Evolutionary conservation across 1,140 invertebrate genomes (phyloP).

Genomic region (Olivierus martensii): DNA sequence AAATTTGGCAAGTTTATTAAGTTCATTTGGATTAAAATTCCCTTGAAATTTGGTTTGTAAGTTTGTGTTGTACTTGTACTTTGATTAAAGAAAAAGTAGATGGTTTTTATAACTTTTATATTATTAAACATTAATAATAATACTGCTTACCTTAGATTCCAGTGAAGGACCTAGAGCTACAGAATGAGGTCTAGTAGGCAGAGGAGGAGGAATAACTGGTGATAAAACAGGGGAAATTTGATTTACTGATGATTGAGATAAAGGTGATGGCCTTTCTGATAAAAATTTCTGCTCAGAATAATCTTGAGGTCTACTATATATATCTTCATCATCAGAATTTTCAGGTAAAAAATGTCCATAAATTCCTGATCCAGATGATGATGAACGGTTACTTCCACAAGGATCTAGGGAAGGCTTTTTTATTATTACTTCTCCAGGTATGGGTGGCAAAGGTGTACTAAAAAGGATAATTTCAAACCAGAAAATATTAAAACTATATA

Average conservation of each 20-base stretch:
- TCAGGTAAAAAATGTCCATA: slow-evolving; percentile 31
- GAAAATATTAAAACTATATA: too few species aligned
- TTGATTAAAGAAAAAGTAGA: too few species aligned
- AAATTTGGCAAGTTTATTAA: too few species aligned
- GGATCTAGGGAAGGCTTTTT: slow-evolving; percentile 24
- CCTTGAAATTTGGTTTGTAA: too few species aligned
- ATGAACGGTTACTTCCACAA: slow-evolving; percentile 30
- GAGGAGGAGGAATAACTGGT: slow-evolving; percentile 11
- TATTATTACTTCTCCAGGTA: slow-evolving; percentile 41
- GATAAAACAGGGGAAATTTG: slow-evolving; percentile 15
- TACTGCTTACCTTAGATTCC: slow-evolving; percentile 8
- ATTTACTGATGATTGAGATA: too few species aligned
- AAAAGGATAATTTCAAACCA: slow-evolving; percentile 17
- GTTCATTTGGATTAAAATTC: too few species aligned
- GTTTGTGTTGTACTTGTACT: too few species aligned
- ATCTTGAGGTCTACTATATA: slow-evolving; percentile 45
- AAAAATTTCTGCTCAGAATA: background rate
- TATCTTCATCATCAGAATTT: slow-evolving; percentile 42
- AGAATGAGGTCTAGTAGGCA: slow-evolving; percentile 20
- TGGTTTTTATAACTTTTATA: too few species aligned
- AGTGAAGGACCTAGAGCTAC: slow-evolving; percentile 14
- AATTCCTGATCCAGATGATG: slow-evolving; percentile 26
- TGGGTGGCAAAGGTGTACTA: slow-evolving; percentile 53
- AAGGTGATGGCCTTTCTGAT: background rate
- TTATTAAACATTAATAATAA: too few species aligned